Percentiles rank a stretch among this genome's conserved stretches.
Evolutionary conservation across 2,113 vertebrate species (phyloP).

Genomic region (Canis aureus): DNA sequence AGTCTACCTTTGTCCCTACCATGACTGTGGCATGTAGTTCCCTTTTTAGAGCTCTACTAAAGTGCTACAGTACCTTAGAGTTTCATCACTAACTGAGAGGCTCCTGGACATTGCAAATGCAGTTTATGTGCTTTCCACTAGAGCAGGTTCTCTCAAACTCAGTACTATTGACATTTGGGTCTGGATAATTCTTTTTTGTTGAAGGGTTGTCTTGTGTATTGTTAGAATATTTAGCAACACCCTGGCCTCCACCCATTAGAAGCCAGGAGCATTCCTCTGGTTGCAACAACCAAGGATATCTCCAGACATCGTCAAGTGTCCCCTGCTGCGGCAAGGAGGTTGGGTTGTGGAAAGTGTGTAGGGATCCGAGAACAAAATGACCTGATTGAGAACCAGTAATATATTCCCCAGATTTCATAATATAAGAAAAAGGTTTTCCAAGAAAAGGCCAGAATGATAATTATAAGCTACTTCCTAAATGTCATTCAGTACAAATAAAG

Average conservation of each 20-base stretch:
- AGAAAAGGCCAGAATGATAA: background rate
- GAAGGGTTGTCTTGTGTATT: background rate
- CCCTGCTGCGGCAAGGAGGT: rapidly evolving
- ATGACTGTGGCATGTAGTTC: background rate
- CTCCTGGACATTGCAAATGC: background rate
- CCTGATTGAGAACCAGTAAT: background rate
- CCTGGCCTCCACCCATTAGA: background rate
- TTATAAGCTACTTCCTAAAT: background rate
- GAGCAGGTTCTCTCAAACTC: background rate
- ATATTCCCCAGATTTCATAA: background rate
- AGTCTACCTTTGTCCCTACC: background rate
- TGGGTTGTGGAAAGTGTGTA: background rate
- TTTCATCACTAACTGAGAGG: background rate
- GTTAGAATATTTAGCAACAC: background rate
- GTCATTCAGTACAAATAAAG: background rate
- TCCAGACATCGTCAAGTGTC: background rate
- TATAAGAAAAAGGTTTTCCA: background rate
- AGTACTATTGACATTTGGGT: background rate
- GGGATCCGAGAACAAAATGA: background rate
- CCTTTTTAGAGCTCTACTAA: background rate
- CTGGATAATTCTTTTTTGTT: background rate
- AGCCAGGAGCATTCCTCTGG: background rate
- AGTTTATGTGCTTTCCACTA: background rate
- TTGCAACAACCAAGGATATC: background rate
- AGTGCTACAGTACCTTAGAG: background rate